These are phyloP conservation scores for Colletes latitarsis DNA, from an alignment of 1,140 invertebrate genomes.

Conservation along the genomic window DNA sequence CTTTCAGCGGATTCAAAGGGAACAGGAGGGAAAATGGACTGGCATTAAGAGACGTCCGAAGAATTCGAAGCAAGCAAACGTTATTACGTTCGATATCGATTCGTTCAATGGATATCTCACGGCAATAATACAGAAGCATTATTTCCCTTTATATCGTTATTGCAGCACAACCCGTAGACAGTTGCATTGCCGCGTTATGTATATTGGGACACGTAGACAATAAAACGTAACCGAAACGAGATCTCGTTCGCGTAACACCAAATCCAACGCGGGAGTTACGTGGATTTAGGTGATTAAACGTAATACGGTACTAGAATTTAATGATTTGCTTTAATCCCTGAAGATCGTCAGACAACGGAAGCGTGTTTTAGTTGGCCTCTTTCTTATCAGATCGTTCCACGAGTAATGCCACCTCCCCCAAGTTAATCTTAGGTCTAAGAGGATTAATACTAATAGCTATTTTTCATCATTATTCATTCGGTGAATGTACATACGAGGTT, in stretches of 20 bases:
- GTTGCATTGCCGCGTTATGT: neutral
- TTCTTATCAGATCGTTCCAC: too few relatives aligned
- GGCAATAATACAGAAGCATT: slow-evolving; percentile 21
- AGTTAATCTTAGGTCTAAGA: too few relatives aligned
- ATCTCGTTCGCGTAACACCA: neutral
- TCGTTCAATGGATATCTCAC: slow-evolving; percentile 21
- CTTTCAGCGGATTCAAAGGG: neutral
- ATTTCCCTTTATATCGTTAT: slow-evolving; percentile 34
- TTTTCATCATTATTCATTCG: too few relatives aligned
- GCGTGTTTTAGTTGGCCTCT: too few relatives aligned
- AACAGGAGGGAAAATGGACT: neutral
- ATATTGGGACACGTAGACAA: neutral
- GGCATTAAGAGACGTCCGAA: neutral
- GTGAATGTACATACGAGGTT: too few relatives aligned
- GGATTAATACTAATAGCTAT: too few relatives aligned
- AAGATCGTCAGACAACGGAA: too few relatives aligned
- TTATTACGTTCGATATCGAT: slow-evolving; percentile 54
- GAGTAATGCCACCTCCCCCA: too few relatives aligned
- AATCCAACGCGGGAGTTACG: neutral
- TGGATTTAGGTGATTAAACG: neutral
- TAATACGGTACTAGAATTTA: too few relatives aligned
- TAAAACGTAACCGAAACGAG: slow-evolving; percentile 14
- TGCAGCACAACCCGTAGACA: neutral
- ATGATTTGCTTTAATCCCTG: too few relatives aligned
- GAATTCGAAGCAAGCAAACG: slow-evolving; percentile 34